Percentiles rank a stretch among this genome's conserved stretches.
phyloP scores from a whole-genome alignment of 92 coral and sea anemone species.

The Ricordea florida region DNA sequence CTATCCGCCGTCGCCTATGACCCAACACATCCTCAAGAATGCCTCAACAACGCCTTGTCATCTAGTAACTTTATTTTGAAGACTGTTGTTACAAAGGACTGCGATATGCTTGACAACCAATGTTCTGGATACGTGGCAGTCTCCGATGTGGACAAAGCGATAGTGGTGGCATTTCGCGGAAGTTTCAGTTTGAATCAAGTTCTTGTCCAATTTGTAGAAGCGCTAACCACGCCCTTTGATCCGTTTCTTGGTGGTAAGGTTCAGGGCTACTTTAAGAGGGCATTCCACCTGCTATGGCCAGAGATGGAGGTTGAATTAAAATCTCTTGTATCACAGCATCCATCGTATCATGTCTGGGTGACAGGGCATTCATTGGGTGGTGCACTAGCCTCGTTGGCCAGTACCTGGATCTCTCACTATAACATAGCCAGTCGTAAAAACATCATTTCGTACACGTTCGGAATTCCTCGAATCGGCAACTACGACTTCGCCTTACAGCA shows the following conservation, averaged over 20 bases:
- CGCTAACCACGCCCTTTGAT: constrained; percentile 12
- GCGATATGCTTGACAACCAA: constrained; percentile 29
- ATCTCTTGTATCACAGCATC: constrained; percentile 10
- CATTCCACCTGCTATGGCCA: constrained; percentile 8
- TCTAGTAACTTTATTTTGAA: constrained; percentile 29
- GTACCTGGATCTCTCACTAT: constrained; percentile 36
- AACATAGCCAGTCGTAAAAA: constrained; percentile 26
- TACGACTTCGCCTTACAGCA: constrained; percentile 49
- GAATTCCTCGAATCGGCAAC: constrained; percentile 53
- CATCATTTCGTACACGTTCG: constrained; percentile 44
- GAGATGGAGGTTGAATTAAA: constrained; percentile 25
- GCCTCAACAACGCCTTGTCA: constrained; percentile 43
- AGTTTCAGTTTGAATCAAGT: not conserved
- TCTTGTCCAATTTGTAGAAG: not conserved
- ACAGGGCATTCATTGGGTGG: constrained; percentile 59
- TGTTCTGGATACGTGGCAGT: constrained; percentile 71
- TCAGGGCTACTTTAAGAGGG: constrained; percentile 53
- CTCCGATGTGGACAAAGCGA: constrained; percentile 55
- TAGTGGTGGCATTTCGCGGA: constrained; percentile 68
- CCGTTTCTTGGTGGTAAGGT: constrained; percentile 55
- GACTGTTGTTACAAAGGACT: constrained; percentile 27
- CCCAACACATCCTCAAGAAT: constrained; percentile 27
- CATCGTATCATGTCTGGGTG: constrained; percentile 46
- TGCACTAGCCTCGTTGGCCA: constrained; percentile 44
- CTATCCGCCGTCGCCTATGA: constrained; percentile 59